Base-by-base conservation (phyloP, 1,140 invertebrate species). In the Ceratina japonica region DNA sequence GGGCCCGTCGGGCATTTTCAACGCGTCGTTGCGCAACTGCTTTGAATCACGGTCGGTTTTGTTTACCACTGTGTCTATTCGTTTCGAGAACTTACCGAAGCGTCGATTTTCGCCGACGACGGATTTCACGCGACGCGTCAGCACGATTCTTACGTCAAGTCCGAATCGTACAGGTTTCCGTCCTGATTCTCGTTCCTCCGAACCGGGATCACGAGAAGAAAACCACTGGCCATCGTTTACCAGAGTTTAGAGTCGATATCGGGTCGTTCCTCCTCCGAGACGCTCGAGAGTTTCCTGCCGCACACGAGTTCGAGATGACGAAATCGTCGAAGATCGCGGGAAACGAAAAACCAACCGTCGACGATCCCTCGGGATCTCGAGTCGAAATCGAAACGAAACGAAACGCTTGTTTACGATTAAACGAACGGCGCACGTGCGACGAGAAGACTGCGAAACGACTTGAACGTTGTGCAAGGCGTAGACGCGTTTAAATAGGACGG, bases 281-380 rank as follows among this genome's bases (percentile, higher is more conserved):
- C 22, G 56, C 54, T 27, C 56, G 66, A 72, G 62, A 68, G 18
- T 58, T 72, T 73, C 75, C 68, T 63, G 75, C 51, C 18, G 18
- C 22, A 7, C 3, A 7, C 3, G 20, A 20, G n/a, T 22, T 10
- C 56, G 8, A 3, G 8, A 3, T 8, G 56, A n/a, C 27, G 27
- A 4, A 31, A 31, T 4, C 27, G 27, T 44, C 31, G n/a, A 44
- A 20, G 63, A 3, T 65, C 3, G 10, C 13, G 13, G 12, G 4
- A 65, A 49, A 22, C 1, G n/a, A 22, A 18, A 15, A 18, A 15
- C 66, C 51, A 69, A 15, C 18, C 5, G 4, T 54, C 13, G 2
- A n/a, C 0, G 24, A 31, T 56, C 51, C 18, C 10, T n/a, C 18
- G 51, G 16, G 20, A 13, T 7, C 20, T 24, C 18, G 22, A n/a